Percentiles rank a stretch among this genome's conserved stretches.
Conservation (phyloP, 37 sponge, comb jelly and placozoan species). For the Petrosia ficiformis region DNA sequence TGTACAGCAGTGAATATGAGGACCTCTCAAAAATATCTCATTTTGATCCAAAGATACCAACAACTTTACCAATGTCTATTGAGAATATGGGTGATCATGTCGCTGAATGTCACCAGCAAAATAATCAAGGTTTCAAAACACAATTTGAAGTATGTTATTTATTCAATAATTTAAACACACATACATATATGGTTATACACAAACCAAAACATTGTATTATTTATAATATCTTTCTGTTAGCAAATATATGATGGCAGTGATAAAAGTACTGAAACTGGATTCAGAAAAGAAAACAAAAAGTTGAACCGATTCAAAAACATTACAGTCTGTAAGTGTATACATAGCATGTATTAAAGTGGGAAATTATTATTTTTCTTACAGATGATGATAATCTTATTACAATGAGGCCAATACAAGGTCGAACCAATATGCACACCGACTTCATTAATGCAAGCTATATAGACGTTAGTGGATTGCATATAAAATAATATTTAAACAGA, state of each 20-base stretch:
- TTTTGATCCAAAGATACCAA: constrained; percentile 9
- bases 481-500: too few relatives aligned
- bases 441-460: constrained; percentile 67
- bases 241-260: neutral
- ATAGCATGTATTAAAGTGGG: neutral
- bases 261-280: constrained; percentile 5
- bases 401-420: constrained; percentile 15
- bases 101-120: neutral
- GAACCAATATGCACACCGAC: neutral
- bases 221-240: neutral
- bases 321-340: constrained; percentile 20
- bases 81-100: neutral
- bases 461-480: constrained; percentile 14
- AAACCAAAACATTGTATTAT: too few relatives aligned
- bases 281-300: constrained; percentile 10
- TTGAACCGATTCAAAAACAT: constrained; percentile 46
- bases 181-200: too few relatives aligned
- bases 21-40: too few relatives aligned
- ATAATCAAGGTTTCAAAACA: neutral
- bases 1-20: too few relatives aligned
- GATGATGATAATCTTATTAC: constrained; percentile 54
- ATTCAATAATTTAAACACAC: too few relatives aligned
- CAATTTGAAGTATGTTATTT: constrained; percentile 7
- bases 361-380: neutral
- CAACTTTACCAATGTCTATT: neutral